Evolutionary conservation across 2,888 invertebrate genomes (phyloP).

Genomic region (Dione juno): DNA sequence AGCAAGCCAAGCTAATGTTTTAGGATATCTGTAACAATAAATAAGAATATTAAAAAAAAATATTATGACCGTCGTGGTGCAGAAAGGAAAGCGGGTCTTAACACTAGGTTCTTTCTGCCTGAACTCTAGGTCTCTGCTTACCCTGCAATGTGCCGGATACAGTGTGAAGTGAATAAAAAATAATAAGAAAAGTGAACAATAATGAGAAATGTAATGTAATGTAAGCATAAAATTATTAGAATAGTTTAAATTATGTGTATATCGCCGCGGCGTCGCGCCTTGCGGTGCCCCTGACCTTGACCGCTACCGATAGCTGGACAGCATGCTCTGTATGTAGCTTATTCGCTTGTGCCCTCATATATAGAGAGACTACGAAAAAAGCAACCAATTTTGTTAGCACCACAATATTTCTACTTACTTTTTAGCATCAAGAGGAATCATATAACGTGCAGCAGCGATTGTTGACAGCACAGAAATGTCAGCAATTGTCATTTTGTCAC

Average conservation of each 20-base stretch:
- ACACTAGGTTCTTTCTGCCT: too few relatives aligned
- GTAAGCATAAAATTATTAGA: neutral
- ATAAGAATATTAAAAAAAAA: neutral
- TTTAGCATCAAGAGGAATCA: constrained; percentile 56
- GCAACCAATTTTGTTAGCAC: neutral
- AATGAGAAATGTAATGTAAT: too few relatives aligned
- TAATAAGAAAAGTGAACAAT: too few relatives aligned
- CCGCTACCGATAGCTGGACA: neutral
- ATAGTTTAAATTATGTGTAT: neutral
- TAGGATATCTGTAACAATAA: constrained; percentile 57
- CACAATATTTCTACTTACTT: constrained; percentile 34
- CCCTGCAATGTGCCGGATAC: too few relatives aligned
- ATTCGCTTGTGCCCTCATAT: neutral
- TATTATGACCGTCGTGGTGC: neutral
- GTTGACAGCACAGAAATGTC: constrained; percentile 74
- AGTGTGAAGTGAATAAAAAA: too few relatives aligned
- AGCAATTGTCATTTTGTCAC: constrained; percentile 78
- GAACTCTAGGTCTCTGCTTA: too few relatives aligned
- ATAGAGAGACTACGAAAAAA: too few relatives aligned
- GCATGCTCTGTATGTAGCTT: neutral
- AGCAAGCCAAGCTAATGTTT: constrained; percentile 59
- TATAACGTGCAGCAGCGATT: constrained; percentile 54
- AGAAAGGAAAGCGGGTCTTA: too few relatives aligned
- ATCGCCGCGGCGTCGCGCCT: neutral
- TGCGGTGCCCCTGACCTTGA: neutral